Percentiles rank a stretch among this genome's conserved stretches.
These are phyloP conservation scores for Elephas maximus DNA, from an alignment of 2,113 vertebrate genomes.

Conservation along the genomic window DNA sequence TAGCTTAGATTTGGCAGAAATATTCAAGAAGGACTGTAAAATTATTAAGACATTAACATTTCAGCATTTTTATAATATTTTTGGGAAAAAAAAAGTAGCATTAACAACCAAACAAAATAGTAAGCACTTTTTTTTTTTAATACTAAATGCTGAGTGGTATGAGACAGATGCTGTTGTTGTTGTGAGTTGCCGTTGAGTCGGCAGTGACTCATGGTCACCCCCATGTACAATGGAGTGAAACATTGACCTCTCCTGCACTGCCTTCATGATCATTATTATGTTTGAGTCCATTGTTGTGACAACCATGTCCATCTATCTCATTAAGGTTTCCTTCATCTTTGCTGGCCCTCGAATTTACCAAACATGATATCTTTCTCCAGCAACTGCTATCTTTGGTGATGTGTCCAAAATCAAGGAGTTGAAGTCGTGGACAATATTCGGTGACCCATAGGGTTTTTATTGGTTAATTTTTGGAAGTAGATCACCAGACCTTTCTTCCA, in stretches of 20 bases:
- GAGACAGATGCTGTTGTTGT: background rate
- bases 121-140: background rate
- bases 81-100: background rate
- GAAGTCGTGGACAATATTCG: background rate
- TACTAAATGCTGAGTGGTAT: background rate
- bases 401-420: background rate
- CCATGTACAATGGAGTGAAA: background rate
- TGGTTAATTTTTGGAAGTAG: background rate
- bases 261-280: background rate
- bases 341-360: background rate
- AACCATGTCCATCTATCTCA: background rate
- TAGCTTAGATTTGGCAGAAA: slow-evolving; percentile 11
- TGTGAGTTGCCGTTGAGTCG: background rate
- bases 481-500: background rate
- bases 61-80: background rate
- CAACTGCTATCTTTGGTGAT: background rate
- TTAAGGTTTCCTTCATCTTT: background rate
- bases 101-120: background rate
- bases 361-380: background rate
- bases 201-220: background rate
- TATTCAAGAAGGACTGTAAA: background rate
- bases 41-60: background rate
- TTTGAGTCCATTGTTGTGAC: background rate
- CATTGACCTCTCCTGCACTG: too few species aligned
- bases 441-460: background rate